A percentile compares a stretch with the other conserved stretches of the same genome.
Conservation (phyloP, 1,140 invertebrate genomes). For the Cotesia chilonis region DNA sequence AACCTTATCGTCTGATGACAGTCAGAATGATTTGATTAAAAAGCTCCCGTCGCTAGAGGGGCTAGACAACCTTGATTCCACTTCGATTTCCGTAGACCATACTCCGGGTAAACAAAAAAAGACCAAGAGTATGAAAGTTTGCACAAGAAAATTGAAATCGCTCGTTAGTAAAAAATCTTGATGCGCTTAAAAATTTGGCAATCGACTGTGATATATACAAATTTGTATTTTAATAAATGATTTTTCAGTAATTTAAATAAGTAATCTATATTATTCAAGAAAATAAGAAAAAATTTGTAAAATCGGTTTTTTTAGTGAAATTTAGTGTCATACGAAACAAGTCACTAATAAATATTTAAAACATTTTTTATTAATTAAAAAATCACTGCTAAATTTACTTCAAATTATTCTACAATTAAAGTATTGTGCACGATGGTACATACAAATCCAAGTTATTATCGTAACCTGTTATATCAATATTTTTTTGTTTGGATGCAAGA, state of each 20-base stretch:
- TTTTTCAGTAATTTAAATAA: not conserved
- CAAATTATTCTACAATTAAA: no score
- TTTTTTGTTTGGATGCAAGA: slow-evolving; percentile 71
- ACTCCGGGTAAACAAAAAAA: slow-evolving; percentile 33
- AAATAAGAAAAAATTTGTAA: no score
- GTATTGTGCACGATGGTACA: slow-evolving; percentile 20
- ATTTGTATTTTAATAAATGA: not conserved
- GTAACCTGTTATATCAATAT: slow-evolving; percentile 67
- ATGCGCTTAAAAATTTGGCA: not conserved
- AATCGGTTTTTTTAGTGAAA: no score
- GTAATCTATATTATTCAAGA: no score
- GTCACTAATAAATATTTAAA: no score
- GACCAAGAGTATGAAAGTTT: slow-evolving; percentile 32
- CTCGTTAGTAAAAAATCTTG: slow-evolving; percentile 31
- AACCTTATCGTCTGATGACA: slow-evolving; percentile 9
- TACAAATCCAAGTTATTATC: slow-evolving; percentile 37
- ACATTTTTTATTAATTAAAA: no score
- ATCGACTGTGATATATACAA: slow-evolving; percentile 10
- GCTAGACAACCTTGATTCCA: slow-evolving; percentile 34
- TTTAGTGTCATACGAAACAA: no score
- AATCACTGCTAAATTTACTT: no score
- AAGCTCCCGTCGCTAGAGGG: slow-evolving; percentile 42
- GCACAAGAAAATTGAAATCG: slow-evolving; percentile 40
- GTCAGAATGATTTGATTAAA: slow-evolving; percentile 20
- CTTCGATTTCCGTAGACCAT: not conserved